Evolutionary conservation across 2,113 vertebrate genomes (phyloP).

Genomic region (Acanthisitta chloris): DNA sequence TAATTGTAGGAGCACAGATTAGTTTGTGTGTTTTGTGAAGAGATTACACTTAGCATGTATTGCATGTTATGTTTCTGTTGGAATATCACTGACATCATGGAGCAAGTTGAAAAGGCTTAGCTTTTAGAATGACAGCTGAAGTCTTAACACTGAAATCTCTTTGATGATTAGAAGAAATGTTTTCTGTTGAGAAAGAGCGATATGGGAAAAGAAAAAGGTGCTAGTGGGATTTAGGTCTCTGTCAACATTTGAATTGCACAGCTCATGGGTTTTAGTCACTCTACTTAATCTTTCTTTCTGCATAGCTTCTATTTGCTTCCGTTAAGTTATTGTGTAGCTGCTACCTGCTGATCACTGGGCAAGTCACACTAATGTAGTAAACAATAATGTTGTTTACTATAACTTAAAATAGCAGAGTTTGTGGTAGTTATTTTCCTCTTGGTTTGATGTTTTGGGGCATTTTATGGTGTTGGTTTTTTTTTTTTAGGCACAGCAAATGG

Average conservation of each 20-base stretch:
- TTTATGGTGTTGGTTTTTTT: neutral
- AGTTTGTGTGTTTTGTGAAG: neutral
- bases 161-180: neutral
- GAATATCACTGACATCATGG: neutral
- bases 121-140: neutral
- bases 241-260: neutral
- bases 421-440: neutral
- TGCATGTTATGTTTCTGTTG: neutral
- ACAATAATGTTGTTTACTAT: accelerated
- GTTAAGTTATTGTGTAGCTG: neutral
- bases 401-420: neutral
- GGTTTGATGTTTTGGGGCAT: accelerated
- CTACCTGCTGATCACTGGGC: neutral
- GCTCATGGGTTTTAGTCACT: neutral
- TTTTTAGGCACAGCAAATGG: neutral
- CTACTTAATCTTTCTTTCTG: neutral
- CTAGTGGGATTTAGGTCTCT: neutral
- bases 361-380: neutral
- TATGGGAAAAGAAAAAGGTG: conserved; percentile 37
- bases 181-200: neutral
- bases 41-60: neutral
- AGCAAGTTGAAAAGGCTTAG: neutral
- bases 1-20: neutral
- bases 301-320: neutral
- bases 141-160: neutral